A percentile compares a stretch with the other conserved stretches of the same genome.
These are phyloP conservation scores for Cryptus viduatorius DNA, from an alignment of 2,888 invertebrate genomes.

Conservation along the genomic window DNA sequence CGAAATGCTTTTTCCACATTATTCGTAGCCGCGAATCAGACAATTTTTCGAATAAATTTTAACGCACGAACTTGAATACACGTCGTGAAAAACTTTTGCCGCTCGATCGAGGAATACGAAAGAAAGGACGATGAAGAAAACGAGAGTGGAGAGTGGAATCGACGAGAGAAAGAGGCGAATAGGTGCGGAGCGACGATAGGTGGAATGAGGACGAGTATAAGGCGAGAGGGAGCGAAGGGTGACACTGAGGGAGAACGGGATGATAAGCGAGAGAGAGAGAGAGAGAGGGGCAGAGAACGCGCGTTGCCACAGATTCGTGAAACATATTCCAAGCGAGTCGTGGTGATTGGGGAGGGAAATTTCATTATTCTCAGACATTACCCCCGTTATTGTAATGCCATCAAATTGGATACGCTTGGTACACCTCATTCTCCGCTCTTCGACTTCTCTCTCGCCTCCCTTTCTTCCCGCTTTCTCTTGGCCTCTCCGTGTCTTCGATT, in stretches of 20 bases:
- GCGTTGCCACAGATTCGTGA: conserved; percentile 46
- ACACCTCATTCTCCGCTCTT: conserved; percentile 65
- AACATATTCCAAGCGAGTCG: conserved; percentile 81
- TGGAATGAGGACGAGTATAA: conserved; percentile 47
- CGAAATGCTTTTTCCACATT: conserved; percentile 3
- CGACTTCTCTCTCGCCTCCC: conserved; percentile 32
- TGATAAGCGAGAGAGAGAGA: conserved; percentile 37
- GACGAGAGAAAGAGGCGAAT: conserved; percentile 22
- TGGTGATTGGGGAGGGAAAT: conserved; percentile 83
- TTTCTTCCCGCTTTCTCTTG: conserved; percentile 38
- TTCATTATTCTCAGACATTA: conserved; percentile 84
- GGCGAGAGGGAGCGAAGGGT: conserved; percentile 52
- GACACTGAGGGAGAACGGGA: conserved; percentile 57
- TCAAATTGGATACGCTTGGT: conserved; percentile 84
- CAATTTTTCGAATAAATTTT: conserved; percentile 56
- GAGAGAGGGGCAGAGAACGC: conserved; percentile 27
- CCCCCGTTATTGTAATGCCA: conserved; percentile 84
- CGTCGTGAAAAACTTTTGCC: conserved; percentile 2
- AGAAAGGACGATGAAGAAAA: conserved; percentile 48
- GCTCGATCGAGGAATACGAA: conserved; percentile 13
- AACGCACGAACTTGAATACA: conserved; percentile 17
- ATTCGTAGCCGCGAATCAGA: conserved; percentile 2
- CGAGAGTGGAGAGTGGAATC: conserved; percentile 52
- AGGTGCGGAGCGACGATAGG: conserved; percentile 25
- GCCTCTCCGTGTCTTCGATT: conserved; percentile 44